These are phyloP conservation scores for Nebria ingens DNA, from an alignment of 1,140 invertebrate species.

Conservation along the genomic window DNA sequence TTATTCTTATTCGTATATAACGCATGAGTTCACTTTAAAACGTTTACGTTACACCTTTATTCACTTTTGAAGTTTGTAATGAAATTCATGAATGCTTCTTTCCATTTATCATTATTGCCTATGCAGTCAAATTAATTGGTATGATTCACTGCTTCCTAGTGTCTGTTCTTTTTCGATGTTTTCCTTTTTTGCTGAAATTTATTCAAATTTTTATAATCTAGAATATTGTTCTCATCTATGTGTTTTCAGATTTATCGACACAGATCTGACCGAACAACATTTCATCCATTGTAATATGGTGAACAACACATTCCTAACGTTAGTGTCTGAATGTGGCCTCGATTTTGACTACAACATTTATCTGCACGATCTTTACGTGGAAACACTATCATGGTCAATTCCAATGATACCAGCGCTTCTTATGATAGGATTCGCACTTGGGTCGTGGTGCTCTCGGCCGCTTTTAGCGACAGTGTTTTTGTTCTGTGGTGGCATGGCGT, in stretches of 20 bases:
- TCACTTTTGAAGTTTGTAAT: too few relatives aligned
- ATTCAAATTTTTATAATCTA: too few relatives aligned
- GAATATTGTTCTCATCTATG: conserved; percentile 13
- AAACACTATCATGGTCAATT: conserved; percentile 27
- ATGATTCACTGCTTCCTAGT: too few relatives aligned
- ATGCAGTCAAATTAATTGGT: too few relatives aligned
- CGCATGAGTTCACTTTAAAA: too few relatives aligned
- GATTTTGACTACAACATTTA: conserved; percentile 36
- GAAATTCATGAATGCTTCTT: too few relatives aligned
- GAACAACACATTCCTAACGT: conserved; percentile 37
- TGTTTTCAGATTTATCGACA: conserved; percentile 40
- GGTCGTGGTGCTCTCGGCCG: conserved; percentile 20
- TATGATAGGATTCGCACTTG: conserved; percentile 23
- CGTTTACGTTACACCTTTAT: too few relatives aligned
- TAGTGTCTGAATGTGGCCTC: conserved; percentile 27
- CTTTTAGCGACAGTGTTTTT: conserved; percentile 20
- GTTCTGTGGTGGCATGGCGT: conserved; percentile 17
- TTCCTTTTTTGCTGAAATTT: too few relatives aligned
- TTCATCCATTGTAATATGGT: conserved; percentile 37
- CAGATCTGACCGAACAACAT: conserved; percentile 37
- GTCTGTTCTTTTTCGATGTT: too few relatives aligned
- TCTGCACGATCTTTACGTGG: conserved; percentile 27
- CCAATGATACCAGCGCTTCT: conserved; percentile 25
- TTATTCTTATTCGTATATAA: too few relatives aligned
- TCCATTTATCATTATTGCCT: too few relatives aligned